Evolutionary conservation across 2,113 vertebrate genomes (phyloP).

Genomic region (Anseranas semipalmata): DNA sequence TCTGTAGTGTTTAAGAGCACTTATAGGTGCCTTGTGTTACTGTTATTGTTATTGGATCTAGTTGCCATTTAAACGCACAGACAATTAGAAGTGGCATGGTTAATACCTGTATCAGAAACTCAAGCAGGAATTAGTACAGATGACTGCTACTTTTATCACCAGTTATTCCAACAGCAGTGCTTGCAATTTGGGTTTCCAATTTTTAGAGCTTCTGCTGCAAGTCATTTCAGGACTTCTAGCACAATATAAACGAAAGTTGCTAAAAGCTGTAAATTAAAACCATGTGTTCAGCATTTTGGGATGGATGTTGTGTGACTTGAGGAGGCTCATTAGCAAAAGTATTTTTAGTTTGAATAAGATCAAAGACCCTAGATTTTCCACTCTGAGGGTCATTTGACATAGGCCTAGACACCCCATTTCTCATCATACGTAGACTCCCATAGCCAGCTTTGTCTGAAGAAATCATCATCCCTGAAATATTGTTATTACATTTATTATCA

Average conservation of each 20-base stretch:
- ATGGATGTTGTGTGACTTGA: slow-evolving; percentile 40
- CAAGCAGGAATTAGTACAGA: neutral
- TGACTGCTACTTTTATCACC: neutral
- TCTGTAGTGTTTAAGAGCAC: neutral
- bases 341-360: slow-evolving; percentile 59
- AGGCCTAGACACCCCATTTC: slow-evolving; percentile 40
- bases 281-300: slow-evolving; percentile 67
- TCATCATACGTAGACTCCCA: neutral
- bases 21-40: neutral
- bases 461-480: slow-evolving; percentile 30
- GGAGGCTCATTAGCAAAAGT: slow-evolving; percentile 43
- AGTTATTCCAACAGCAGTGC: neutral
- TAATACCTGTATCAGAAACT: slow-evolving; percentile 11
- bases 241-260: slow-evolving; percentile 75
- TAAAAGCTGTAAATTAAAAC: slow-evolving; percentile 78
- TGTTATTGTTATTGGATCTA: neutral
- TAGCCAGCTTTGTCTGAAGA: slow-evolving; percentile 8
- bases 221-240: slow-evolving; percentile 64
- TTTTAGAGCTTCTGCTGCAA: slow-evolving; percentile 50
- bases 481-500: slow-evolving; percentile 29
- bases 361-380: slow-evolving; percentile 49
- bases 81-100: neutral
- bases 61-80: neutral
- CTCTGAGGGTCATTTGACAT: slow-evolving; percentile 24
- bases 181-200: slow-evolving; percentile 6